Conservation (phyloP, 2,113 vertebrate species). For the Lepisosteus oculatus region DNA sequence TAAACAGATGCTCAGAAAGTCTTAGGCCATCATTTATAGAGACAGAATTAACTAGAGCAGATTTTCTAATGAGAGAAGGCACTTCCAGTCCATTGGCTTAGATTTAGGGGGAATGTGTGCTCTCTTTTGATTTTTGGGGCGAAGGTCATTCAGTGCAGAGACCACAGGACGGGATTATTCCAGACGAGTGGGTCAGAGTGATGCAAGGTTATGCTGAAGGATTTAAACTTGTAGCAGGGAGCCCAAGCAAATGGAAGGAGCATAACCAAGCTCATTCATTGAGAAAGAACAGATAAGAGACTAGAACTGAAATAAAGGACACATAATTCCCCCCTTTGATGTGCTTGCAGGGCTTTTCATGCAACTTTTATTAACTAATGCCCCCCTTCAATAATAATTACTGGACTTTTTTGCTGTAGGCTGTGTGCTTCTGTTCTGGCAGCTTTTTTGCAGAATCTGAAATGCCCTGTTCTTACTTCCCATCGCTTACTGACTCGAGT, state of each 20-base stretch:
- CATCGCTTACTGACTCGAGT: no score
- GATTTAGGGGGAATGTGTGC: conserved; percentile 38
- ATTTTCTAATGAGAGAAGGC: conserved; percentile 21
- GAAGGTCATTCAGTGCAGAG: conserved; percentile 43
- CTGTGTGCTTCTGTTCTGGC: no score
- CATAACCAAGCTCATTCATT: conserved; percentile 32
- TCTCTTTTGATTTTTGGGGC: conserved; percentile 26
- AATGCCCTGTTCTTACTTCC: no score
- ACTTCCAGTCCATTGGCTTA: conserved; percentile 47
- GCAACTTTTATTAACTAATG: no score
- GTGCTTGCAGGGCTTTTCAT: no score
- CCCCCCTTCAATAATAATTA: no score
- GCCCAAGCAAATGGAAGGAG: conserved; percentile 20
- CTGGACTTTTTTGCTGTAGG: no score
- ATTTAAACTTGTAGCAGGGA: conserved; percentile 43
- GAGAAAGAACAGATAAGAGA: no score
- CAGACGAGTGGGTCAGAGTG: conserved; percentile 52
- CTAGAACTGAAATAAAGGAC: no score
- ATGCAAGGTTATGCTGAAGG: conserved; percentile 43
- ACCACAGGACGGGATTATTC: conserved; percentile 58
- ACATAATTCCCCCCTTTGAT: no score
- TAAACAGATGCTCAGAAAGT: conserved; percentile 14
- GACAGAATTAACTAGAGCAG: conserved; percentile 46
- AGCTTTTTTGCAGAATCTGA: no score
- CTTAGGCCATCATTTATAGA: conserved; percentile 43